Evolutionary conservation across 2,113 vertebrate genomes (phyloP).

Genomic region (Vulpes vulpes): DNA sequence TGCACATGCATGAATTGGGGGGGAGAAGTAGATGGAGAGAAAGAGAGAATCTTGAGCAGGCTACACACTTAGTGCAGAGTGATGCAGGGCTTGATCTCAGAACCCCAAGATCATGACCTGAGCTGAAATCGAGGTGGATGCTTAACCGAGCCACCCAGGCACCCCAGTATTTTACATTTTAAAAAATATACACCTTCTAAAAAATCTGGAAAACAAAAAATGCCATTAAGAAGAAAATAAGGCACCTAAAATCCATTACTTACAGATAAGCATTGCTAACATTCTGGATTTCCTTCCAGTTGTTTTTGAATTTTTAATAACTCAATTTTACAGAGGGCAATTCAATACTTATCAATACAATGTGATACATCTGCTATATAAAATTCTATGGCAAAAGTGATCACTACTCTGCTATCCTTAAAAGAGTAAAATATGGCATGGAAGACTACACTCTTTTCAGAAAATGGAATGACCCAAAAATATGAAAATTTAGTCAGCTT

Average conservation of each 20-base stretch:
- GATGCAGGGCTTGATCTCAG: not conserved
- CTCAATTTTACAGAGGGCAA: not conserved
- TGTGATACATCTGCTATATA: not conserved
- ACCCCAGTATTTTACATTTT: not conserved
- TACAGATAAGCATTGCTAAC: not conserved
- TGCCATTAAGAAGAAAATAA: constrained; percentile 12
- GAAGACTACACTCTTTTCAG: not conserved
- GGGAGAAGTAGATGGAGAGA: not conserved
- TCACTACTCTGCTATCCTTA: constrained; percentile 1
- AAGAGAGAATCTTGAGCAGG: not conserved
- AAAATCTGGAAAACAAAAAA: not conserved
- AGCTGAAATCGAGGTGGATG: not conserved
- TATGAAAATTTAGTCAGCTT: constrained; percentile 17
- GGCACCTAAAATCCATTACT: not conserved
- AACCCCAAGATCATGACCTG: too few relatives aligned
- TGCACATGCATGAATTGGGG: not conserved
- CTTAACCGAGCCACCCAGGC: not conserved
- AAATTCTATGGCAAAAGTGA: constrained; percentile 37
- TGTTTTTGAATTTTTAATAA: not conserved
- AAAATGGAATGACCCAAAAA: constrained; percentile 19
- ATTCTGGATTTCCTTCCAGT: not conserved
- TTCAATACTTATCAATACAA: constrained; percentile 29
- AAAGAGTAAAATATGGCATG: constrained; percentile 14
- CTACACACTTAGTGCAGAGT: not conserved
- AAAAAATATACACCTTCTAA: not conserved